Percentiles rank a stretch among this genome's conserved stretches.
Conservation (phyloP, 2,888 invertebrate species). For the Acleris literana region DNA sequence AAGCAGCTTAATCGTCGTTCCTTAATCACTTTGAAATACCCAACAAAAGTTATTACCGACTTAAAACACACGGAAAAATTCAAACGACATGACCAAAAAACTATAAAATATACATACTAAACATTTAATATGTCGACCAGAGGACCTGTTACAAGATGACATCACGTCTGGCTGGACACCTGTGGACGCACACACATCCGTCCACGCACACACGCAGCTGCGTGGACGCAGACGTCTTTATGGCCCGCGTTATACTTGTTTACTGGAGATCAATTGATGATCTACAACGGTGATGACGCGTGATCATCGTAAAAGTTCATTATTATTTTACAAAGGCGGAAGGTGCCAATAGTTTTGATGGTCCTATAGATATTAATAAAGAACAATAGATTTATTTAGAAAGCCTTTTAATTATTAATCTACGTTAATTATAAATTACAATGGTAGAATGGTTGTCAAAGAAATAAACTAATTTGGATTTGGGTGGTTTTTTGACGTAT, state of each 20-base stretch:
- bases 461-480: no score
- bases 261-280: conserved; percentile 1
- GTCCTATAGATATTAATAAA: no score
- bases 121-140: background rate
- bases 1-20: no score
- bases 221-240: conserved; percentile 1
- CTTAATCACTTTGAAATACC: no score
- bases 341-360: background rate
- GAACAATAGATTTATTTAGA: no score
- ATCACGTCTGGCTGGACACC: conserved; percentile 3
- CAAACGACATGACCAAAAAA: background rate
- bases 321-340: conserved; percentile 5
- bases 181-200: background rate
- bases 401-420: no score
- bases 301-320: conserved; percentile 12
- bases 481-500: no score
- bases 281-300: conserved; percentile 6
- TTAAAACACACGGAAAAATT: conserved; percentile 1
- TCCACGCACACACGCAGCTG: background rate
- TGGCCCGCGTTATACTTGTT: background rate
- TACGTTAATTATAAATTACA: no score
- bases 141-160: conserved; percentile 14
- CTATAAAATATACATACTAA: background rate
- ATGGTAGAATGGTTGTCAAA: no score
- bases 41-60: background rate